A percentile compares a stretch with the other conserved stretches of the same genome.
These are phyloP conservation scores for Chydorus sphaericus DNA, from an alignment of 2,888 invertebrate genomes.

Conservation along the genomic window DNA sequence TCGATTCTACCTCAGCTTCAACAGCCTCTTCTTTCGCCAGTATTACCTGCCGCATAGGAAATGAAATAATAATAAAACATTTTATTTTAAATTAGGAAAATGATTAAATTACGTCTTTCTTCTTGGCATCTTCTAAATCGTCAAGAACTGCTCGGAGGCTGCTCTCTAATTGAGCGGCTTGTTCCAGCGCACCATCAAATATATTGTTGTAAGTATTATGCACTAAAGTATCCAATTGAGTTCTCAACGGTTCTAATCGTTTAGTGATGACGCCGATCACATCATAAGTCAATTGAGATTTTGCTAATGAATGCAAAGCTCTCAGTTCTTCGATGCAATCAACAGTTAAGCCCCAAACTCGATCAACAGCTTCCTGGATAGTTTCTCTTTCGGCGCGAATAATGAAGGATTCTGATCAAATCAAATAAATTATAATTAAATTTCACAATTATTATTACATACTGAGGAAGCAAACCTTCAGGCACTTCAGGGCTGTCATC, in stretches of 20 bases:
- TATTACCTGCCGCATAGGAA: neutral
- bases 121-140: conserved; percentile 6
- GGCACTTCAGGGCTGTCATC: neutral
- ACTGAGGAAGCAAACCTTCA: neutral
- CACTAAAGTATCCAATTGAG: neutral
- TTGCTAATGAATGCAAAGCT: conserved; percentile 7
- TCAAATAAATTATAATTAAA: neutral
- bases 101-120: conserved; percentile 8
- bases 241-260: conserved; percentile 2
- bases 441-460: too few species aligned
- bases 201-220: neutral
- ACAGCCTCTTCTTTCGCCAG: neutral
- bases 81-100: too few species aligned
- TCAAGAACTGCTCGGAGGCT: conserved; percentile 5
- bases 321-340: conserved; percentile 6
- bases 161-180: conserved; percentile 3
- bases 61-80: neutral
- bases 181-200: conserved; percentile 10
- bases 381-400: conserved; percentile 16
- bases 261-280: neutral
- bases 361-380: conserved; percentile 14
- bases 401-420: conserved; percentile 9
- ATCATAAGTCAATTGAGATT: neutral
- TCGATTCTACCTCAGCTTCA: neutral
- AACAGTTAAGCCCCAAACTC: conserved; percentile 19